A percentile compares a stretch with the other conserved stretches of the same genome.
Evolutionary conservation across 2,888 invertebrate species (phyloP).

Genomic region (Chrysolina americana): DNA sequence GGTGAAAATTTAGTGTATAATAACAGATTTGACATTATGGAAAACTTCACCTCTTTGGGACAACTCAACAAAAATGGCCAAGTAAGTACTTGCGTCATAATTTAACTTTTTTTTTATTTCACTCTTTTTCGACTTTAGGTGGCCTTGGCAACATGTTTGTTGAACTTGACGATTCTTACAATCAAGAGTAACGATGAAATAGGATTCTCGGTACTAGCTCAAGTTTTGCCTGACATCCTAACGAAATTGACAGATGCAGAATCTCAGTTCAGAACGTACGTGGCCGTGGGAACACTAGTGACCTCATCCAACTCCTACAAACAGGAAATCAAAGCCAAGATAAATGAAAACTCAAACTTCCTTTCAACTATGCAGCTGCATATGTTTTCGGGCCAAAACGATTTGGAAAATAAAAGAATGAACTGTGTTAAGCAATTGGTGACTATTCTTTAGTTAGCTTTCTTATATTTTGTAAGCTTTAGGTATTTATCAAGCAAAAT

Average conservation of each 20-base stretch:
- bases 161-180: slow-evolving; percentile 80
- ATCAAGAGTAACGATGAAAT: slow-evolving; percentile 73
- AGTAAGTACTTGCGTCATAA: slow-evolving; percentile 66
- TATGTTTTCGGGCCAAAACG: slow-evolving; percentile 68
- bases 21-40: slow-evolving; percentile 73
- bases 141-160: slow-evolving; percentile 79
- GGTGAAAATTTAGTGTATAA: slow-evolving; percentile 77
- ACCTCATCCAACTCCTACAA: slow-evolving; percentile 66
- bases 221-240: slow-evolving; percentile 73
- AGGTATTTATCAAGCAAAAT: not conserved
- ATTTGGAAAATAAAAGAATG: slow-evolving; percentile 70
- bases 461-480: slow-evolving; percentile 17
- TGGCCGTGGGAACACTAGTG: slow-evolving; percentile 83
- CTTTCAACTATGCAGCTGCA: slow-evolving; percentile 63
- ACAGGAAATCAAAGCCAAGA: slow-evolving; percentile 69
- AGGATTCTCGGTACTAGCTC: slow-evolving; percentile 70
- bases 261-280: slow-evolving; percentile 82
- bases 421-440: slow-evolving; percentile 65
- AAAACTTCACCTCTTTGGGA: slow-evolving; percentile 72
- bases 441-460: slow-evolving; percentile 49
- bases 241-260: slow-evolving; percentile 77
- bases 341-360: slow-evolving; percentile 62
- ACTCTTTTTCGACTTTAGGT: slow-evolving; percentile 72
- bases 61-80: slow-evolving; percentile 76
- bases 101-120: slow-evolving; percentile 14